phyloP scores from a whole-genome alignment of 2,113 vertebrate genomes.

The Myotis brandtii region DNA sequence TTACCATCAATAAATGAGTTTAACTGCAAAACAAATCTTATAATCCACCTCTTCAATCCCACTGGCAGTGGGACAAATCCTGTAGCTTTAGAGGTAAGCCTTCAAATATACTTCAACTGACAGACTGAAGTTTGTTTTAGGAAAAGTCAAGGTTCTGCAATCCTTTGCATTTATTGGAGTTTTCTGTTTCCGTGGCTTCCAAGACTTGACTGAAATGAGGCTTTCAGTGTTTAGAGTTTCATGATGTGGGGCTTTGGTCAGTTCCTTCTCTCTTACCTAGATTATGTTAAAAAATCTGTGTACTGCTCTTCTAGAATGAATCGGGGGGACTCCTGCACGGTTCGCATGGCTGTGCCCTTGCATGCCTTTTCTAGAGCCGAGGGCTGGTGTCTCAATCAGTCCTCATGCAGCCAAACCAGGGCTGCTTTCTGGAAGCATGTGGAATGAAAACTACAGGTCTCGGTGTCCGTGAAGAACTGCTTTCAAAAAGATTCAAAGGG shows the following conservation, averaged over 20 bases:
- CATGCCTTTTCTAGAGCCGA: not conserved
- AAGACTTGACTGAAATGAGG: constrained; percentile 81
- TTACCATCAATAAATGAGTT: constrained; percentile 76
- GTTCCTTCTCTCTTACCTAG: constrained; percentile 51
- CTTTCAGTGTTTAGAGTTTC: constrained; percentile 73
- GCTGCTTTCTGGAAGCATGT: not conserved
- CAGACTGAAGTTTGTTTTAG: constrained; percentile 78
- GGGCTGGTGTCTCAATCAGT: not conserved
- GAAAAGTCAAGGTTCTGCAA: constrained; percentile 70
- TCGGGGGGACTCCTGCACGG: no score
- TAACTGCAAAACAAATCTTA: constrained; percentile 81
- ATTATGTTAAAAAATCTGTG: constrained; percentile 20
- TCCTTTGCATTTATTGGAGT: constrained; percentile 76
- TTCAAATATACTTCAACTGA: constrained; percentile 75
- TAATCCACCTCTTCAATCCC: constrained; percentile 79
- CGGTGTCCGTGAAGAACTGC: not conserved
- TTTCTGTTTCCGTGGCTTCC: constrained; percentile 86
- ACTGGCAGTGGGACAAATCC: constrained; percentile 82
- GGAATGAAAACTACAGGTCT: not conserved
- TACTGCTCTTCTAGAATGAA: not conserved
- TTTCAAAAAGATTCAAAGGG: not conserved
- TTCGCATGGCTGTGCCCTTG: not conserved
- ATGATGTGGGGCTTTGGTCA: constrained; percentile 72
- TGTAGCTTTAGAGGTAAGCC: constrained; percentile 82
- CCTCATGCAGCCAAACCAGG: not conserved